Percentiles rank a stretch among this genome's conserved stretches.
phyloP scores from a whole-genome alignment of 2,888 invertebrate genomes.

The Timema podura region DNA sequence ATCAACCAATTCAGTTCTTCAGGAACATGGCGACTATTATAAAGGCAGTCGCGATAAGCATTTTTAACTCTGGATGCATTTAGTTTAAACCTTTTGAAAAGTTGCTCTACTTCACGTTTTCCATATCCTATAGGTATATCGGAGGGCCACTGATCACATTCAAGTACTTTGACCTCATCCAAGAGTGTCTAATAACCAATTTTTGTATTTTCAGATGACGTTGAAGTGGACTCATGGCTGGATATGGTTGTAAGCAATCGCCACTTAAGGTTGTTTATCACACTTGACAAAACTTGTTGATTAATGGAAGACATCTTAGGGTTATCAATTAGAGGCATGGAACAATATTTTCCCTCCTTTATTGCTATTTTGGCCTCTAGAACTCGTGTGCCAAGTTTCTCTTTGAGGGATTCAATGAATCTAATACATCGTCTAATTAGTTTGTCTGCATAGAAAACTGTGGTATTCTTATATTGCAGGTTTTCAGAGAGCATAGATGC shows the following conservation, averaged over 20 bases:
- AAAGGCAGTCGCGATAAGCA: background rate
- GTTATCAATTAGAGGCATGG: conserved; percentile 9
- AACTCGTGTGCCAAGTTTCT: conserved; percentile 8
- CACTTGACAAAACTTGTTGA: background rate
- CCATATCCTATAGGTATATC: conserved; percentile 4
- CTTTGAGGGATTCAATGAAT: conserved; percentile 17
- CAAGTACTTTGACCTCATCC: conserved; percentile 1
- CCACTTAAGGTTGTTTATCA: background rate
- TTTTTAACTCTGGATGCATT: background rate
- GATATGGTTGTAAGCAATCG: background rate
- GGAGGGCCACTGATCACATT: background rate
- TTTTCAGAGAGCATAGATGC: background rate
- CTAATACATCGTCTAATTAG: conserved; percentile 18
- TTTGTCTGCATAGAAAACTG: background rate
- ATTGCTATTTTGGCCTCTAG: conserved; percentile 12
- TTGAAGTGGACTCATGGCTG: background rate
- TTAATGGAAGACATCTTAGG: background rate
- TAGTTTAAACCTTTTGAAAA: background rate
- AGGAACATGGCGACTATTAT: background rate
- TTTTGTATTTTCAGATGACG: background rate
- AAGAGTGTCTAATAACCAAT: background rate
- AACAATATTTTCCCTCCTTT: conserved; percentile 16
- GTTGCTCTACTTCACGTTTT: background rate
- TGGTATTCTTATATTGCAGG: background rate
- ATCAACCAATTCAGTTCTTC: background rate